Conservation (phyloP, 2,113 vertebrate genomes). For the Eleginops maclovinus region DNA sequence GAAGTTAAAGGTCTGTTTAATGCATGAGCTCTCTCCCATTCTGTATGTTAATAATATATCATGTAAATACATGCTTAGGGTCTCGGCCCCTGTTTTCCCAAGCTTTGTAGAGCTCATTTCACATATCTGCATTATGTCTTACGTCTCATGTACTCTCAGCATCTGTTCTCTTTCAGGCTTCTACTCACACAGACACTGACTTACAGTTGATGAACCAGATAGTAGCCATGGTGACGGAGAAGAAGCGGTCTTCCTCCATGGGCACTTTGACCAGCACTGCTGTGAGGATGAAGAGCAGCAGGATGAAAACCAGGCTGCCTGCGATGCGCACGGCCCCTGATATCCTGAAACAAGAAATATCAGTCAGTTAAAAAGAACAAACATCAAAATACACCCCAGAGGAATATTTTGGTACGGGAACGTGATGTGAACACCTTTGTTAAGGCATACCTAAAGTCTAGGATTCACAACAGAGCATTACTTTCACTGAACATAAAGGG, state of each 20-base stretch:
- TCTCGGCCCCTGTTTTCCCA: no score
- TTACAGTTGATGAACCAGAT: conserved; percentile 95
- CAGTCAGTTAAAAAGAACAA: neutral
- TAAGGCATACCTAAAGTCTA: neutral
- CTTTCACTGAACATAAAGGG: no score
- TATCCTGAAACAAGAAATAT: conserved; percentile 78
- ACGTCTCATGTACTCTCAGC: neutral
- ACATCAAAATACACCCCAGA: neutral
- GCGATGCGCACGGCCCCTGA: conserved; percentile 84
- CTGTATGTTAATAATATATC: no score
- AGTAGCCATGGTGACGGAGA: conserved; percentile 89
- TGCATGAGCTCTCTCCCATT: no score
- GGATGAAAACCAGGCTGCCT: conserved; percentile 86
- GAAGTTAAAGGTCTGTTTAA: no score
- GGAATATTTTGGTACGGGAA: neutral
- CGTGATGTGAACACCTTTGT: neutral
- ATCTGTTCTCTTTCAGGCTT: neutral
- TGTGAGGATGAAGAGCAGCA: conserved; percentile 88
- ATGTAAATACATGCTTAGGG: no score
- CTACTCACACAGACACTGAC: conserved; percentile 24
- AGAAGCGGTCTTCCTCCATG: conserved; percentile 83
- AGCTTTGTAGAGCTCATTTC: no score
- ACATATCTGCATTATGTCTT: no score
- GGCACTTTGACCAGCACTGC: conserved; percentile 86
- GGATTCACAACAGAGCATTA: neutral